Conservation (phyloP, 1,140 invertebrate species). For the Diachasmimorpha longicaudata region DNA sequence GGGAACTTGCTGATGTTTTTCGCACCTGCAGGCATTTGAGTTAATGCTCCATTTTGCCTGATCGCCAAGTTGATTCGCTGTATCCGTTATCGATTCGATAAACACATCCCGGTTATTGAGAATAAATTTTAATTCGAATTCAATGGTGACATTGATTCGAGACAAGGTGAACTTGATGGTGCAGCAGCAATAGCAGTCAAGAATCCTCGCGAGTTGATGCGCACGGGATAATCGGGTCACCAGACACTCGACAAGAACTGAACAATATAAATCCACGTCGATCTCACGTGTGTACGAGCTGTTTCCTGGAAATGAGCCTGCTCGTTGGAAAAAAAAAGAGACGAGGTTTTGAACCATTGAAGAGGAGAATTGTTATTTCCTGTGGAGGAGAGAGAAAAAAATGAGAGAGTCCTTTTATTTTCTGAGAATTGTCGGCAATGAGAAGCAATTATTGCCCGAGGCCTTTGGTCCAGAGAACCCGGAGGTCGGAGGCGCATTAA, state of each 20-base stretch:
- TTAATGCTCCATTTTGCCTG: too few relatives aligned
- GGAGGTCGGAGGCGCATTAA: not conserved
- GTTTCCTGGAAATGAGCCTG: not conserved
- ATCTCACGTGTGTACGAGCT: not conserved
- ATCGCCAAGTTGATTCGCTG: too few relatives aligned
- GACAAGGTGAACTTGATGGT: not conserved
- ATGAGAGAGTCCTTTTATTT: not conserved
- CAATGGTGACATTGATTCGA: not conserved
- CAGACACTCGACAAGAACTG: constrained; percentile 45
- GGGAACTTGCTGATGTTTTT: too few relatives aligned
- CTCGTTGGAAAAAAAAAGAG: not conserved
- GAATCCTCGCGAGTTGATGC: not conserved
- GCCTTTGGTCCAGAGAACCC: not conserved
- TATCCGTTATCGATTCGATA: too few relatives aligned
- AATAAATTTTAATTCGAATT: too few relatives aligned
- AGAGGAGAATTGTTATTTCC: not conserved
- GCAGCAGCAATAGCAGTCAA: constrained; percentile 8
- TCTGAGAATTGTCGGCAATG: not conserved
- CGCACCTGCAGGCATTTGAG: too few relatives aligned
- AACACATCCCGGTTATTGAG: too few relatives aligned
- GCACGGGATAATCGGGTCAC: constrained; percentile 41
- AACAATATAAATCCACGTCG: constrained; percentile 5
- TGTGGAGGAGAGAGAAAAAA: too few relatives aligned
- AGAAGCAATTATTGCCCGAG: not conserved
- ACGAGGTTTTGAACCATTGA: not conserved